phyloP scores from a whole-genome alignment of 2,888 invertebrate genomes.

The Catocala fraxini region DNA sequence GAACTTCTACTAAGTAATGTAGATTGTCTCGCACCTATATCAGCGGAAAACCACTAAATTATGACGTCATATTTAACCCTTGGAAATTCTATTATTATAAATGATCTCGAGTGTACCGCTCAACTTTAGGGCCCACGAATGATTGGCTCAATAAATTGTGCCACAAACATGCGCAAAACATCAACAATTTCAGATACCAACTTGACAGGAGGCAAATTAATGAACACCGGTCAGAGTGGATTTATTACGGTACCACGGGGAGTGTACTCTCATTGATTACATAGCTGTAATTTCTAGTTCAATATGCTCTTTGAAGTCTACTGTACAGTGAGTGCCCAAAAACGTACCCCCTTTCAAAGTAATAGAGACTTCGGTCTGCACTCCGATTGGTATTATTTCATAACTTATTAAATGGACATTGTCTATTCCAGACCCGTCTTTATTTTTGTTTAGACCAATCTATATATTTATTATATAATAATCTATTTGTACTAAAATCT shows the following conservation, averaged over 20 bases:
- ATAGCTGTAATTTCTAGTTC: slow-evolving; percentile 51
- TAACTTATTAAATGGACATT: too few species aligned
- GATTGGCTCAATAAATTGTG: slow-evolving; percentile 78
- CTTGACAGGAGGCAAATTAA: slow-evolving; percentile 80
- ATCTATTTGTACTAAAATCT: too few species aligned
- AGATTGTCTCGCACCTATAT: slow-evolving; percentile 12
- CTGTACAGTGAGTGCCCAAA: slow-evolving; percentile 39
- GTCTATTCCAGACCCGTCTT: too few species aligned
- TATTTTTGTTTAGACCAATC: too few species aligned
- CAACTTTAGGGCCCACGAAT: slow-evolving; percentile 70
- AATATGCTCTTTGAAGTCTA: slow-evolving; percentile 51
- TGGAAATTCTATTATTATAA: slow-evolving; percentile 62
- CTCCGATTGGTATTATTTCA: slow-evolving; percentile 13
- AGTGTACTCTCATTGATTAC: slow-evolving; percentile 63
- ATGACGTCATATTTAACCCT: slow-evolving; percentile 39
- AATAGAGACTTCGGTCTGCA: not conserved
- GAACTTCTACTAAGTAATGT: too few species aligned
- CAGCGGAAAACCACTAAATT: slow-evolving; percentile 27
- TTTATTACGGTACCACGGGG: slow-evolving; percentile 75
- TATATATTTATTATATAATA: too few species aligned
- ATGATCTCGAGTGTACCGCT: slow-evolving; percentile 60
- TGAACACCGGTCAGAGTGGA: slow-evolving; percentile 77
- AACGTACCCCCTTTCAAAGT: slow-evolving; percentile 33
- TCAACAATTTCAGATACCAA: slow-evolving; percentile 82
- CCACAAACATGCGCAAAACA: slow-evolving; percentile 80